Conservation (phyloP, 2,888 invertebrate genomes). For the Leptodirus hochenwartii region DNA sequence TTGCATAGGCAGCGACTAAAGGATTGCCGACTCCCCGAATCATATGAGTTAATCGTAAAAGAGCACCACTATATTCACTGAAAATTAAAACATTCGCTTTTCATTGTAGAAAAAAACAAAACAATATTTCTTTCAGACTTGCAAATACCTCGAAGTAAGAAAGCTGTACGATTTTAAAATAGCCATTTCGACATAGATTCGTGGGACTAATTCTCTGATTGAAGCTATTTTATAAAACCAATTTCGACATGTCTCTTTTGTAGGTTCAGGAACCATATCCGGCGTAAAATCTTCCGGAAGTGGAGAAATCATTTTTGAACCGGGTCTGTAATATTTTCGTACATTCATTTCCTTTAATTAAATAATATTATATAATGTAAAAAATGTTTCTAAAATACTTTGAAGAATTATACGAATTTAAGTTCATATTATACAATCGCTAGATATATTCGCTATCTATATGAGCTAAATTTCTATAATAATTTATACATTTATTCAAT, state of each 20-base stretch:
- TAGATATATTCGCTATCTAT: not conserved
- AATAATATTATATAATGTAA: constrained; percentile 11
- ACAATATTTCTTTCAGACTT: too few species aligned
- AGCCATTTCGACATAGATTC: constrained; percentile 88
- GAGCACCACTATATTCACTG: constrained; percentile 55
- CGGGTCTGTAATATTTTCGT: constrained; percentile 34
- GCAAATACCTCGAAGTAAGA: constrained; percentile 45
- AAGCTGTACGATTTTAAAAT: constrained; percentile 80
- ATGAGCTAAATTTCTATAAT: constrained; percentile 1
- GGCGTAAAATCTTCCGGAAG: constrained; percentile 54
- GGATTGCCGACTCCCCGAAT: constrained; percentile 90
- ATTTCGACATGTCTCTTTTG: constrained; percentile 92
- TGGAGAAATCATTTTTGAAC: constrained; percentile 29
- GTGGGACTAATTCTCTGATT: constrained; percentile 83
- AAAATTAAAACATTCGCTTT: constrained; percentile 13
- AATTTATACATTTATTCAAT: not conserved
- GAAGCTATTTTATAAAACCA: constrained; percentile 99
- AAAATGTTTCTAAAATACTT: constrained; percentile 6
- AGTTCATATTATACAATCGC: constrained; percentile 1
- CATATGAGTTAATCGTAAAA: constrained; percentile 65
- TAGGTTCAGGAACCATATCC: constrained; percentile 63
- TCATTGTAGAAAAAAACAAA: not conserved
- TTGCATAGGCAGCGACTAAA: constrained; percentile 73
- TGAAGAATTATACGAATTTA: too few species aligned
- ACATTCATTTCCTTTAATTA: constrained; percentile 5